Percentiles rank a stretch among this genome's conserved stretches.
phyloP scores from a whole-genome alignment of 2,113 vertebrate genomes.

The Terrapene triunguis region DNA sequence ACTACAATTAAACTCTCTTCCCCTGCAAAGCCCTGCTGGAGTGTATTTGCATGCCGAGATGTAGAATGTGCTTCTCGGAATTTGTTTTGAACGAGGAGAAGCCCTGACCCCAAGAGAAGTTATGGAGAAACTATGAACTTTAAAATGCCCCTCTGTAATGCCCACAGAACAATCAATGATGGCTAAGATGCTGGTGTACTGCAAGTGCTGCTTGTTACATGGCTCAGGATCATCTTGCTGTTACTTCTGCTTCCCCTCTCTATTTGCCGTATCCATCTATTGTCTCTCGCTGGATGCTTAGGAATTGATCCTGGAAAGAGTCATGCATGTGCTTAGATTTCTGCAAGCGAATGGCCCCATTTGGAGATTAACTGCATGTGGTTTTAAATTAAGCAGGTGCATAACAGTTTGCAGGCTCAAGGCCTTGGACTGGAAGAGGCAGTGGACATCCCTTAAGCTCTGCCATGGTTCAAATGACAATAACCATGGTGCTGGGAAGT shows the following conservation, averaged over 20 bases:
- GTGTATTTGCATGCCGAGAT: neutral
- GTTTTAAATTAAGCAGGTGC: neutral
- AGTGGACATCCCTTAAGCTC: rapidly evolving
- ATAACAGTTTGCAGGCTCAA: rapidly evolving
- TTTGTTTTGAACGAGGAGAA: neutral
- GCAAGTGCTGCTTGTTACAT: neutral
- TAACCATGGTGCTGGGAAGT: neutral
- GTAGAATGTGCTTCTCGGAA: neutral
- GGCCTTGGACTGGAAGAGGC: rapidly evolving
- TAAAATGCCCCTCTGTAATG: rapidly evolving
- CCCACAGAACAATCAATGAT: neutral
- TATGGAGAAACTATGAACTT: neutral
- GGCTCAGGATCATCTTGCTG: neutral
- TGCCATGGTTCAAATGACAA: neutral
- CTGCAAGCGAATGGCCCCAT: rapidly evolving
- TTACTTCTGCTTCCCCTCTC: neutral
- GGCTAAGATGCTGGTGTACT: neutral
- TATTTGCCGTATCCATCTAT: neutral
- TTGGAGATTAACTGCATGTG: rapidly evolving
- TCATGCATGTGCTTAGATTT: rapidly evolving
- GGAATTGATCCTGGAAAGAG: neutral
- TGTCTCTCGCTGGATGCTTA: neutral
- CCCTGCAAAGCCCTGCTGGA: no score
- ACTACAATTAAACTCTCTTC: no score
- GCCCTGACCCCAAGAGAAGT: neutral